A percentile compares a stretch with the other conserved stretches of the same genome.
Evolutionary conservation across 2,888 invertebrate genomes (phyloP).

Genomic region (Caenorhabditis sinica): DNA sequence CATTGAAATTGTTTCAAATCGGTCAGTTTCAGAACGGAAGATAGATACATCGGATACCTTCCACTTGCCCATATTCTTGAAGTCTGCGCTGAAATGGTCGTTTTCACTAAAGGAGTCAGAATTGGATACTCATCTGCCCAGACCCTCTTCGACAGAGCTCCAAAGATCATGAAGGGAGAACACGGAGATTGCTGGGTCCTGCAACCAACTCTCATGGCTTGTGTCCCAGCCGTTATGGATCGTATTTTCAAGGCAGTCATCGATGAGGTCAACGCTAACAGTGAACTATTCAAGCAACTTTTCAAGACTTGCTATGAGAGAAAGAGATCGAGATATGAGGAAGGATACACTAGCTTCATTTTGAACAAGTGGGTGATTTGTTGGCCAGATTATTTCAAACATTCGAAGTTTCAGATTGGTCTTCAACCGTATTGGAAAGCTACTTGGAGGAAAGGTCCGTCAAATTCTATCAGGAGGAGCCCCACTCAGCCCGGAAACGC

Average conservation of each 20-base stretch:
- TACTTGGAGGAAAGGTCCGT: slow-evolving; percentile 93
- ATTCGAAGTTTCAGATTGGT: slow-evolving; percentile 85
- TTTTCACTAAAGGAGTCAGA: slow-evolving; percentile 86
- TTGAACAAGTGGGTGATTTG: slow-evolving; percentile 84
- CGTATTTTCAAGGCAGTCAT: slow-evolving; percentile 95
- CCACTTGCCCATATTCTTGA: slow-evolving; percentile 98
- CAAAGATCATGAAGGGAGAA: slow-evolving; percentile 96
- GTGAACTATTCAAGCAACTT: slow-evolving; percentile 88
- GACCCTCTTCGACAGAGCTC: slow-evolving; percentile 88
- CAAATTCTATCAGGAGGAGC: slow-evolving; percentile 95
- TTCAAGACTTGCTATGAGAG: slow-evolving; percentile 97
- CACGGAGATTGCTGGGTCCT: slow-evolving; percentile 95
- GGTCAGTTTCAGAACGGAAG: slow-evolving; percentile 84
- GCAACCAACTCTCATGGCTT: slow-evolving; percentile 94
- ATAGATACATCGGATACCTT: slow-evolving; percentile 94
- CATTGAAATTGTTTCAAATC: neutral
- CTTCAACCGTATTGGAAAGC: slow-evolving; percentile 87
- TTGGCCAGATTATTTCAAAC: neutral
- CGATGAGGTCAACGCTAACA: slow-evolving; percentile 87
- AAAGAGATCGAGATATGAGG: slow-evolving; percentile 91
- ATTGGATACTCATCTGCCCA: slow-evolving; percentile 97
- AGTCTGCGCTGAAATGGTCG: slow-evolving; percentile 89
- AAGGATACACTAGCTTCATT: slow-evolving; percentile 85
- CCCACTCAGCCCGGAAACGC: slow-evolving; percentile 95
- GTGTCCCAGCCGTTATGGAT: slow-evolving; percentile 98